These are phyloP conservation scores for Lithophane semibrunnea DNA, from an alignment of 2,888 invertebrate genomes.

Conservation along the genomic window DNA sequence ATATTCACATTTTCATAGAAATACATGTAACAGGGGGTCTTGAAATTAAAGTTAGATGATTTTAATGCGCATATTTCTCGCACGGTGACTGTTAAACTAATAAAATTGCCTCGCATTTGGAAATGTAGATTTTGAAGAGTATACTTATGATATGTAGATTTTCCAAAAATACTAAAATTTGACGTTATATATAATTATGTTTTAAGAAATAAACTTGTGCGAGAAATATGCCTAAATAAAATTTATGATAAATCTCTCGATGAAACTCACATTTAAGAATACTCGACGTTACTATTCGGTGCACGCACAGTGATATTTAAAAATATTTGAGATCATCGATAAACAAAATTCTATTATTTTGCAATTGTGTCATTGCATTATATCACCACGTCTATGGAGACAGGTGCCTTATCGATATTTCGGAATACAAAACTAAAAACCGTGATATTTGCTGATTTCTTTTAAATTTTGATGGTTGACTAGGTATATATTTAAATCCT, in stretches of 20 bases:
- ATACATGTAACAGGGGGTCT: conserved; percentile 88
- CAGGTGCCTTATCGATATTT: conserved; percentile 71
- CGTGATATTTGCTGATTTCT: conserved; percentile 61
- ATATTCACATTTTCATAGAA: conserved; percentile 75
- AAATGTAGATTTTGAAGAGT: conserved; percentile 89
- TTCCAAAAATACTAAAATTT: conserved; percentile 87
- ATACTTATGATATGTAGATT: conserved; percentile 81
- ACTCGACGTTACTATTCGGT: conserved; percentile 51
- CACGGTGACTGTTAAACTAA: conserved; percentile 83
- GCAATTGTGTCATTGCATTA: conserved; percentile 54
- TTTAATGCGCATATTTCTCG: conserved; percentile 80
- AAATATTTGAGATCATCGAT: conserved; percentile 60
- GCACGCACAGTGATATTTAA: conserved; percentile 55
- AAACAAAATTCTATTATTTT: conserved; percentile 52
- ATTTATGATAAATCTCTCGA: conserved; percentile 55
- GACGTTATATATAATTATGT: conserved; percentile 84
- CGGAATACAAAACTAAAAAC: conserved; percentile 59
- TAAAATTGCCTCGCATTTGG: conserved; percentile 91
- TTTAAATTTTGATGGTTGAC: conserved; percentile 58
- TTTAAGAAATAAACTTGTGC: conserved; percentile 79
- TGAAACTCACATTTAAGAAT: conserved; percentile 54
- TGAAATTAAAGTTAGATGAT: conserved; percentile 70
- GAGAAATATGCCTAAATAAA: conserved; percentile 80
- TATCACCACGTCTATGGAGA: conserved; percentile 64
- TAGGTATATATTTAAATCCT: conserved; percentile 58